Percentiles rank a stretch among this genome's conserved stretches.
Evolutionary conservation across 2,113 vertebrate species (phyloP).

Genomic region (Trematocara zebra): DNA sequence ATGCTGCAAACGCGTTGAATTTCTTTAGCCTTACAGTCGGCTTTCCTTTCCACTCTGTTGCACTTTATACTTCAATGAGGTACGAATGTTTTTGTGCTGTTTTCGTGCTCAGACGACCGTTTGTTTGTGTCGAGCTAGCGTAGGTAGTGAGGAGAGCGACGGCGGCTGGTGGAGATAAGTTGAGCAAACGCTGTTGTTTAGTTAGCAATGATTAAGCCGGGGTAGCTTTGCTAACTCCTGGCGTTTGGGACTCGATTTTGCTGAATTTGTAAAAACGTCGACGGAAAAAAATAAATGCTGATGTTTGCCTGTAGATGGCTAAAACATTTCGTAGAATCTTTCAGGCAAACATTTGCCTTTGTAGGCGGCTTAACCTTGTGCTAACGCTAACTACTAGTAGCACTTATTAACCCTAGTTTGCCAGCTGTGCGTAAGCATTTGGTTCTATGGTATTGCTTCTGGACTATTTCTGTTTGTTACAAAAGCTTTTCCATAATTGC

Average conservation of each 20-base stretch:
- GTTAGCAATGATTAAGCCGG: slow-evolving; percentile 14
- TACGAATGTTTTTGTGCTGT: slow-evolving; percentile 37
- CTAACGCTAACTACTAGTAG: slow-evolving; percentile 15
- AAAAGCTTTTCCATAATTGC: neutral
- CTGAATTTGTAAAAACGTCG: neutral
- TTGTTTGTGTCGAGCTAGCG: neutral
- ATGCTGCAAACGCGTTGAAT: slow-evolving; percentile 78
- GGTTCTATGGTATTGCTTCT: fast-evolving
- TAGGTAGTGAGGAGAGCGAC: neutral
- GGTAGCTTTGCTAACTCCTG: neutral
- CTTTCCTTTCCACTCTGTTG: slow-evolving; percentile 78
- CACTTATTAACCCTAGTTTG: slow-evolving; percentile 8
- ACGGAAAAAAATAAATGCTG: neutral
- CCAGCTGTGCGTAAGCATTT: neutral
- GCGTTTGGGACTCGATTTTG: neutral
- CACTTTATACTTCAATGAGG: slow-evolving; percentile 91
- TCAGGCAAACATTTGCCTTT: neutral
- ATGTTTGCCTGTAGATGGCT: neutral
- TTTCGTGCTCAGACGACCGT: neutral
- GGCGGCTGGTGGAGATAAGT: slow-evolving; percentile 20
- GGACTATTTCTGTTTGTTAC: fast-evolving
- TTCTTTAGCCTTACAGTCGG: slow-evolving; percentile 77
- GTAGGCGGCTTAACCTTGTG: slow-evolving; percentile 12
- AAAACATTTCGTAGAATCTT: neutral
- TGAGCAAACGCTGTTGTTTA: slow-evolving; percentile 51